Conservation (phyloP, 2,888 invertebrate genomes). For the Limnephilus auricula region DNA sequence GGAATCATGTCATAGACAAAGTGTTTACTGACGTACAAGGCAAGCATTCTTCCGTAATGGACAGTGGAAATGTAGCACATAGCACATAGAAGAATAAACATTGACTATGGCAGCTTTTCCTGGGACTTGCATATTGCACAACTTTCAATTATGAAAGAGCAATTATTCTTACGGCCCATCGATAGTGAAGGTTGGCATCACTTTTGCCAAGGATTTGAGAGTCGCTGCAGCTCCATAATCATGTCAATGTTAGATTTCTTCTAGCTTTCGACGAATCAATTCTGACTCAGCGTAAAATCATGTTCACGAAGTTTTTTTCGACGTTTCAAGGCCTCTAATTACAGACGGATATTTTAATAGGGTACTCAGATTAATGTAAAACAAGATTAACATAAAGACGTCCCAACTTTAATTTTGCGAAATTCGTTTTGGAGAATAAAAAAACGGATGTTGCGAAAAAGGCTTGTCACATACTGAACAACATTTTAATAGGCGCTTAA, state of each 20-base stretch:
- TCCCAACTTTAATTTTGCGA: neutral
- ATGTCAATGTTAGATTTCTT: neutral
- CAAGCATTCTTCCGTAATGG: neutral
- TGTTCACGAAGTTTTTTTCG: neutral
- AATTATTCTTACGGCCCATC: neutral
- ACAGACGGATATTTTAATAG: neutral
- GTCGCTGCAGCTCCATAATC: neutral
- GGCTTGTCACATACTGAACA: neutral
- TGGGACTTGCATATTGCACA: neutral
- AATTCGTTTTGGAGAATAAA: neutral
- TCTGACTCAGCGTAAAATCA: neutral
- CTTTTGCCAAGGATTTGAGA: neutral
- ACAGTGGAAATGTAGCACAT: constrained; percentile 30
- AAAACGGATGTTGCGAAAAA: neutral
- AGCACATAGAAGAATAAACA: neutral
- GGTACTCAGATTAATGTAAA: neutral
- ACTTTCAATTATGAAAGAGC: neutral
- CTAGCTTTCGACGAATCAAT: neutral
- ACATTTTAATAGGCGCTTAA: neutral
- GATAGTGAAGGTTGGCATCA: neutral
- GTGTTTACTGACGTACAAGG: neutral
- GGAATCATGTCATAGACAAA: constrained; percentile 11
- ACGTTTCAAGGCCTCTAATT: neutral
- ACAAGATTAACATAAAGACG: neutral
- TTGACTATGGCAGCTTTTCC: neutral